Percentiles rank a stretch among this genome's conserved stretches.
Conservation (phyloP, 2,797 vertebrate genomes). For the Spinus olivaceus region DNA sequence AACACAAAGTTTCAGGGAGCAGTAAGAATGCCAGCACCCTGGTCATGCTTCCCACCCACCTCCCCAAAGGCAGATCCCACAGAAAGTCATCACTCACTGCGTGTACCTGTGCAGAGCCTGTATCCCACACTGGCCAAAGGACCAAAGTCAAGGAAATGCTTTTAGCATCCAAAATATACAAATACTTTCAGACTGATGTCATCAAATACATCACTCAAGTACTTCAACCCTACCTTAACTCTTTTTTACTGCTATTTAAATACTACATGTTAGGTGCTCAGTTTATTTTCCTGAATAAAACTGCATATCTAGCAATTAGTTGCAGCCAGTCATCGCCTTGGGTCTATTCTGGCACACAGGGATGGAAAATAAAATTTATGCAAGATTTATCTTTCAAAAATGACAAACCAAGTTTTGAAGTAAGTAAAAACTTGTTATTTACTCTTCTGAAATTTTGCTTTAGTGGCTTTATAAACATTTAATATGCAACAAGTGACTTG, state of each 20-base stretch:
- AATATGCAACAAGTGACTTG: not conserved
- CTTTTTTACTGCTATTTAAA: not conserved
- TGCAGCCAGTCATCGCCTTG: not conserved
- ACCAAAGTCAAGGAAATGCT: not conserved
- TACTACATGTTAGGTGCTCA: not conserved
- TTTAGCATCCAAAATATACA: not conserved
- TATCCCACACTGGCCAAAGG: not conserved
- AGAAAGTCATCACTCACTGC: not conserved
- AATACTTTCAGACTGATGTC: not conserved
- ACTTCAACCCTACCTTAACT: not conserved
- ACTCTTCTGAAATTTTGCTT: not conserved
- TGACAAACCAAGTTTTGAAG: not conserved
- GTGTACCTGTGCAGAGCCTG: not conserved
- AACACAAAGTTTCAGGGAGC: not conserved
- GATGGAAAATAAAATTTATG: not conserved
- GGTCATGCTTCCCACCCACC: not conserved
- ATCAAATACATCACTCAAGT: not conserved
- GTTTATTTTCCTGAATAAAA: not conserved
- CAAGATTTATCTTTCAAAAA: not conserved
- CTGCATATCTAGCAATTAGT: not conserved
- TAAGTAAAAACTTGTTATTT: not conserved
- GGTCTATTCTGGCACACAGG: not conserved
- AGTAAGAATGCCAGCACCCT: not conserved
- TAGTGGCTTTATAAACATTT: not conserved
- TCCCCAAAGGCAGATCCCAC: not conserved